Base-by-base conservation (phyloP, 2,113 vertebrate species). In the Ictalurus punctatus region DNA sequence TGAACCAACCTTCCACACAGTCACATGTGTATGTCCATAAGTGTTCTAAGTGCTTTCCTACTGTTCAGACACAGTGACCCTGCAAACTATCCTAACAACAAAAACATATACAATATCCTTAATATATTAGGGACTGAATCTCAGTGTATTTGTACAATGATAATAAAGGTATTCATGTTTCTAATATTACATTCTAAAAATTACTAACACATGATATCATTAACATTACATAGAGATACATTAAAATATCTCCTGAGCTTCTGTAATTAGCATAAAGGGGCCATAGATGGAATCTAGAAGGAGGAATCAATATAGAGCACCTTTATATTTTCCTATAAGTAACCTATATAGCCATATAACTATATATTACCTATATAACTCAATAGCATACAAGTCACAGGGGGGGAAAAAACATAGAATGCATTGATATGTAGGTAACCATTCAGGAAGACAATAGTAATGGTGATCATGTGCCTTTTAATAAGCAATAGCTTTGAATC, bases 1-100 rank as follows among this genome's bases (percentile, higher is more conserved):
- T 73, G 84, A 58, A 87, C 90, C 76, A 87, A 91, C 92, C 90
- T 92, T 65, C 58, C 56, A 23, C 17, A 37, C 6, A 88, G 90
- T 83, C 81, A 44, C 76, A 82, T 69, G 65, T 78, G 58, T 88
- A 90, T 83, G 52, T 89, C 91, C 52, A 84, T 84, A 87, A 87
- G 65, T 81, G 76, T 83, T 78, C 21, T 23, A 69, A 58, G 17
- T 9, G 14, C 71, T 86, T 80, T 87, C 71, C 44, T n/a, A 9
- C 81, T 74, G 40, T 80, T 86, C 71, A 86, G 3, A 83, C 48
- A 54, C 79, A 56, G 10, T 52, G 76, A 91, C 84, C 88, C 30
- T 16, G 13, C 54, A n/a, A 79, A 84, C 59, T 63, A 58, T 65
- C 40, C 17, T n/a, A 44, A 10, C 34, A 86, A 44, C 7, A 14